Percentiles rank a stretch among this genome's conserved stretches.
Conservation (phyloP, 2,113 vertebrate genomes). For the Gnathonemus longibarbis region DNA sequence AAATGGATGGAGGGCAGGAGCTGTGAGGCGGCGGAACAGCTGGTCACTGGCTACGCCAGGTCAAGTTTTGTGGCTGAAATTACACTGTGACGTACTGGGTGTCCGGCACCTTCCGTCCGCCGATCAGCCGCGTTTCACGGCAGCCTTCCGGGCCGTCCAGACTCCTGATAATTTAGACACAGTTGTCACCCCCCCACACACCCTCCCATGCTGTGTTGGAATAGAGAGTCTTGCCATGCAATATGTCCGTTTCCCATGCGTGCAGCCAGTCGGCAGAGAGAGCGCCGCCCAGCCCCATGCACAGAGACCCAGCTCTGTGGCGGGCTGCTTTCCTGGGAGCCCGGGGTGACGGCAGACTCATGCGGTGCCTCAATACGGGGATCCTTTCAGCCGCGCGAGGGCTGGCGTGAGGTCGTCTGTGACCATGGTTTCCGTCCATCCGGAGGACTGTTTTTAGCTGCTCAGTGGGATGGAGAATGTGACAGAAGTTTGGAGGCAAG, state of each 20-base stretch:
- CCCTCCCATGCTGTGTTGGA: neutral
- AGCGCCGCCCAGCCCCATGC: neutral
- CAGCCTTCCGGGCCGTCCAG: neutral
- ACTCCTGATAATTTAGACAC: neutral
- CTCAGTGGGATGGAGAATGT: neutral
- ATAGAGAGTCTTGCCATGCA: neutral
- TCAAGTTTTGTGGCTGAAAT: neutral
- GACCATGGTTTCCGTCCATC: neutral
- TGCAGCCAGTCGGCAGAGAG: neutral
- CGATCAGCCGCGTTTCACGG: neutral
- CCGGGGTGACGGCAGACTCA: neutral
- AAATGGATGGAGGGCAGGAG: neutral
- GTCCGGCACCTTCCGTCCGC: neutral
- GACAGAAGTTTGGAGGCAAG: conserved; percentile 1
- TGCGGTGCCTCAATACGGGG: neutral
- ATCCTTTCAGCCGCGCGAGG: neutral
- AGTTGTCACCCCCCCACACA: neutral
- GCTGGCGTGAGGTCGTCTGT: neutral
- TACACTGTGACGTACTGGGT: neutral
- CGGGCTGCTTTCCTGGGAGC: neutral
- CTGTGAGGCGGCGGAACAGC: neutral
- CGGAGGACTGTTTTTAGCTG: neutral
- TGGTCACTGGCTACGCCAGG: neutral
- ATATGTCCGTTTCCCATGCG: neutral
- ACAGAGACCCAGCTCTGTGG: neutral